Evolutionary conservation across 2,113 vertebrate species (phyloP), one percentile per base, ranked within the genome.

Genomic region (Mus pahari): DNA sequence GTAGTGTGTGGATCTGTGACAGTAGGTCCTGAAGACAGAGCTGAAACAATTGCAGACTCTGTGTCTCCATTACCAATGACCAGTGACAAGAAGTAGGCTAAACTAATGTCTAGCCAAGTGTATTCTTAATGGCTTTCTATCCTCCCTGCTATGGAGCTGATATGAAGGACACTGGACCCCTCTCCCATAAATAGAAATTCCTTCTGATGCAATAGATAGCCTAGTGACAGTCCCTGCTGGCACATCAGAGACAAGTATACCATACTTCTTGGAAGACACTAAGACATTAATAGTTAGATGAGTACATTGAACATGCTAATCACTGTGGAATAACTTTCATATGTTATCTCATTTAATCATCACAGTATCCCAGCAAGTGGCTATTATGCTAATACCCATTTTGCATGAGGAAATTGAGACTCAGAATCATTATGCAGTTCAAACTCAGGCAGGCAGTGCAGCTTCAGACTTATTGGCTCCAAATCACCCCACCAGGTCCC

Each of bases 341-440:
- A 66, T 75, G 53, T 64, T 83, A 68, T 53, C 64, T 97, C 42
- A 84, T 60, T 94, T 87, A 90, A 90, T 86, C 74, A 22, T 94
- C 48, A 92, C 17, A 45, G 36, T 55, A 73, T 64, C 14, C 31
- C 1, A 71, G 2, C n/a, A 78, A 66, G 20, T 89, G 26, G 13
- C 75, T 86, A 31, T 84, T 81, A 81, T 73, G 36, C 42, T 78
- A 87, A 73, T 79, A 79, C 12, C 36, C 16, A 50, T 66, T 89
- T 94, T 88, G 28, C 13, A 60, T 53, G 14, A 89, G 82, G 45
- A 91, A 88, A 94, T 71, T 79, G 88, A 94, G 95, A 71, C 24
- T 90, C 2, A 93, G 78, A 89, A 13, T 91, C 13, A 36, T 77
- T 26, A 93, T 77, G 2, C 0, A 42, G 83, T 10, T 33, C 36